Evolutionary conservation across 1,140 invertebrate genomes (phyloP).

Genomic region (Cyclina sinensis): DNA sequence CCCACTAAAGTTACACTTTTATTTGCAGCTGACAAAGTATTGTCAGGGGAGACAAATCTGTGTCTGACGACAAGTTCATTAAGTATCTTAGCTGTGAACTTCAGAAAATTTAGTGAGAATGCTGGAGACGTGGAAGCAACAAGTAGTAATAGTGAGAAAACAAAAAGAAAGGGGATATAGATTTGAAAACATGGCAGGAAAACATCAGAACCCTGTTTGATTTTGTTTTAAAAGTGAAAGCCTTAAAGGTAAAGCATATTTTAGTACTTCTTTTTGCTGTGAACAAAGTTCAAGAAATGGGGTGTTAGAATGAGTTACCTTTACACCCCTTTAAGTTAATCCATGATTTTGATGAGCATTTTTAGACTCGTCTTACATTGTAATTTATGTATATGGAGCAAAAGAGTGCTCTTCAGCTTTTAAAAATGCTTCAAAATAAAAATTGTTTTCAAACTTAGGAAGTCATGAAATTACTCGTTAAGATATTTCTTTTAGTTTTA

Average conservation of each 20-base stretch:
- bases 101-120: slow-evolving; percentile 41
- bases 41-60: slow-evolving; percentile 58
- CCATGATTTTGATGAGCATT: too few species aligned
- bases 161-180: neutral
- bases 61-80: slow-evolving; percentile 64
- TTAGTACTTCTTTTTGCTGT: too few species aligned
- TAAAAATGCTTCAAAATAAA: too few species aligned
- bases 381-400: too few species aligned
- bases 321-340: too few species aligned
- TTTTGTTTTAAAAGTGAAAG: slow-evolving; percentile 58
- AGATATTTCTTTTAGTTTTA: too few species aligned
- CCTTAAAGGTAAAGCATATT: slow-evolving; percentile 54
- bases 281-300: too few species aligned
- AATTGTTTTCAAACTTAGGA: too few species aligned
- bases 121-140: neutral
- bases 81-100: slow-evolving; percentile 30
- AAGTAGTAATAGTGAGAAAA: neutral
- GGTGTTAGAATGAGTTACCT: too few species aligned
- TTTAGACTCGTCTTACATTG: too few species aligned
- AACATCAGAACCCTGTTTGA: slow-evolving; percentile 32
- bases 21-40: slow-evolving; percentile 56
- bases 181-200: slow-evolving; percentile 41
- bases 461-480: too few species aligned
- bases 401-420: too few species aligned
- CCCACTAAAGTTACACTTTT: neutral